These are phyloP conservation scores for Crotalus viridis DNA, from an alignment of 2,113 vertebrate species.

Conservation along the genomic window DNA sequence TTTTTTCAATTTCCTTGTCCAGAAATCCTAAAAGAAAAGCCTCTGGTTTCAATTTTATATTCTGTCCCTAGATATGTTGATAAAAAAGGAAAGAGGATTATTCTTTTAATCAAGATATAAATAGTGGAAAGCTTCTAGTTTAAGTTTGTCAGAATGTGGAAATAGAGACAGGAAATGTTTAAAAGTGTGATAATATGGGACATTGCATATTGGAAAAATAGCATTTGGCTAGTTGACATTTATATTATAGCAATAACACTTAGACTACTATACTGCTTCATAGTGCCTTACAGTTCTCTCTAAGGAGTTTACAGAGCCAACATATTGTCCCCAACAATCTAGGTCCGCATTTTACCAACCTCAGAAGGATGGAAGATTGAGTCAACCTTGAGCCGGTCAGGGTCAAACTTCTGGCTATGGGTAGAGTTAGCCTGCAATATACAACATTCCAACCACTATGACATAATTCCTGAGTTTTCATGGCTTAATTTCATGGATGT, in stretches of 20 bases:
- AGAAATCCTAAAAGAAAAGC: neutral
- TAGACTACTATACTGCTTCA: neutral
- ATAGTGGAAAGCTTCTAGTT: neutral
- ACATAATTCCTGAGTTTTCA: neutral
- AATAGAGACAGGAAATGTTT: neutral
- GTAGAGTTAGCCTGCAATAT: neutral
- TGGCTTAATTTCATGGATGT: neutral
- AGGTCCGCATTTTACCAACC: neutral
- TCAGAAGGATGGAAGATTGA: neutral
- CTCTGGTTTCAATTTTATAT: neutral
- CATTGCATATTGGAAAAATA: neutral
- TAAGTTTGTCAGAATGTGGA: neutral
- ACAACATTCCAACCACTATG: neutral
- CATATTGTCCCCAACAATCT: neutral
- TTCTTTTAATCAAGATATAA: neutral
- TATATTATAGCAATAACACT: neutral
- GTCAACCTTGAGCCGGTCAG: neutral
- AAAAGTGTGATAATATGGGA: neutral
- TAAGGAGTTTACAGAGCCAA: neutral
- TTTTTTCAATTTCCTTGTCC: neutral
- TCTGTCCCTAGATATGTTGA: neutral
- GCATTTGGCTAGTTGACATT: neutral
- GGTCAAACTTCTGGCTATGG: neutral
- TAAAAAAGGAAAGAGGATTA: neutral
- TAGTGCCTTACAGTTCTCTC: neutral